Conservation (phyloP, 2,797 vertebrate genomes). For the Acipenser transmontanus region DNA sequence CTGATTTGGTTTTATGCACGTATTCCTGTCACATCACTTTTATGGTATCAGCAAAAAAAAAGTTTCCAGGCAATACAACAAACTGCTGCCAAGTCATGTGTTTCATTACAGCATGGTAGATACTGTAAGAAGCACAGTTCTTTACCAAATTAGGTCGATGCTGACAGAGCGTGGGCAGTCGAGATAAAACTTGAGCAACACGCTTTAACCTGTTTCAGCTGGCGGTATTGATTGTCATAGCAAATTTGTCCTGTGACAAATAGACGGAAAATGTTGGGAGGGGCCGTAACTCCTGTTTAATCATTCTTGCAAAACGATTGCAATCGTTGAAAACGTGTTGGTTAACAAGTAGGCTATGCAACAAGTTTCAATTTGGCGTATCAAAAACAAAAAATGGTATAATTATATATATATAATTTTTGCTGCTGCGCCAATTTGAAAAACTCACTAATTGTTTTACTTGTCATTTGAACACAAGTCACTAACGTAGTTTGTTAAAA, state of each 20-base stretch:
- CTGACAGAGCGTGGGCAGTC: slow-evolving; percentile 4
- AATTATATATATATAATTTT: no score
- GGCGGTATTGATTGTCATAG: slow-evolving; percentile 7
- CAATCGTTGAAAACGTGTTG: neutral
- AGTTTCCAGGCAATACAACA: slow-evolving; percentile 22
- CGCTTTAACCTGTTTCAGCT: slow-evolving; percentile 19
- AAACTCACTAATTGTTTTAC: no score
- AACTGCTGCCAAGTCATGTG: slow-evolving; percentile 1
- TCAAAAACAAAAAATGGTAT: slow-evolving; percentile 6
- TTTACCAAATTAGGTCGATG: slow-evolving; percentile 11
- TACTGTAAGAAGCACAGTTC: slow-evolving; percentile 1
- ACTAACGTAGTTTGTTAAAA: no score
- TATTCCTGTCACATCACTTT: no score
- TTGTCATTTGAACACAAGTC: no score
- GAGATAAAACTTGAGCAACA: slow-evolving; percentile 14
- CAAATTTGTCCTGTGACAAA: slow-evolving; percentile 3
- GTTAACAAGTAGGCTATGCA: neutral
- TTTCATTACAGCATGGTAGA: slow-evolving; percentile 4
- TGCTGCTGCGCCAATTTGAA: no score
- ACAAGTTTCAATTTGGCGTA: slow-evolving; percentile 18
- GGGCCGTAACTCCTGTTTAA: neutral
- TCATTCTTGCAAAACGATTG: neutral
- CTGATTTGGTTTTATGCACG: no score
- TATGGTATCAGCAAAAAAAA: no score
- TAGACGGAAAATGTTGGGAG: neutral